Evolutionary conservation across 2,797 vertebrate species (phyloP).

Genomic region (Ibycter americanus): DNA sequence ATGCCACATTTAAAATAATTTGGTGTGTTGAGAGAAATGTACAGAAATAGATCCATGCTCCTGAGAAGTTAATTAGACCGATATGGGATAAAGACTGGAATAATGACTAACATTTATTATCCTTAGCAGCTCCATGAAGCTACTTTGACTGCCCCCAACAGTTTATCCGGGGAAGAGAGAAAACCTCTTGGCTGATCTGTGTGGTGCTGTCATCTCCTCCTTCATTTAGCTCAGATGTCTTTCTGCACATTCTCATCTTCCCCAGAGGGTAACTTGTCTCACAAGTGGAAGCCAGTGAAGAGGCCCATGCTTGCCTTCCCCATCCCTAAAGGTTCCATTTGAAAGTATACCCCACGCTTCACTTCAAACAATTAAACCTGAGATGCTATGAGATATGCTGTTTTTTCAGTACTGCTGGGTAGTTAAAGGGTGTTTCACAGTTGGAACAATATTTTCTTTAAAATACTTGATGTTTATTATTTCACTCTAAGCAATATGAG

Average conservation of each 20-base stretch:
- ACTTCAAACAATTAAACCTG: neutral
- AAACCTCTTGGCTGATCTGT: neutral
- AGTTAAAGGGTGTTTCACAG: constrained; percentile 6
- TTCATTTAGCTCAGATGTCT: neutral
- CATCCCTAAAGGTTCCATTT: neutral
- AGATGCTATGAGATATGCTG: neutral
- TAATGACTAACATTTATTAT: constrained; percentile 56
- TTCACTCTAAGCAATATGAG: neutral
- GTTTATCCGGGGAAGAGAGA: neutral
- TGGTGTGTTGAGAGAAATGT: constrained; percentile 37
- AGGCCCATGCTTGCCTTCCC: neutral
- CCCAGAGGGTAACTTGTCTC: neutral
- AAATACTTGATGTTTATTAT: constrained; percentile 42
- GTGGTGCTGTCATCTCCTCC: neutral
- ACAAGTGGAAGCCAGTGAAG: neutral
- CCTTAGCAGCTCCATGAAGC: neutral
- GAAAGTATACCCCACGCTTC: fast-evolving
- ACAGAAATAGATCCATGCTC: constrained; percentile 45
- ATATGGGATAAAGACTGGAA: constrained; percentile 33
- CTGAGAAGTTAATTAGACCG: constrained; percentile 42
- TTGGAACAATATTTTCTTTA: constrained; percentile 48
- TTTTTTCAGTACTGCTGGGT: neutral
- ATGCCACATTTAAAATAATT: constrained; percentile 24
- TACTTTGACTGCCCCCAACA: constrained; percentile 35
- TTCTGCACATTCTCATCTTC: neutral